A percentile compares a stretch with the other conserved stretches of the same genome.
phyloP scores from a whole-genome alignment of 2,888 invertebrate genomes.

The Ochropleura leucogaster region DNA sequence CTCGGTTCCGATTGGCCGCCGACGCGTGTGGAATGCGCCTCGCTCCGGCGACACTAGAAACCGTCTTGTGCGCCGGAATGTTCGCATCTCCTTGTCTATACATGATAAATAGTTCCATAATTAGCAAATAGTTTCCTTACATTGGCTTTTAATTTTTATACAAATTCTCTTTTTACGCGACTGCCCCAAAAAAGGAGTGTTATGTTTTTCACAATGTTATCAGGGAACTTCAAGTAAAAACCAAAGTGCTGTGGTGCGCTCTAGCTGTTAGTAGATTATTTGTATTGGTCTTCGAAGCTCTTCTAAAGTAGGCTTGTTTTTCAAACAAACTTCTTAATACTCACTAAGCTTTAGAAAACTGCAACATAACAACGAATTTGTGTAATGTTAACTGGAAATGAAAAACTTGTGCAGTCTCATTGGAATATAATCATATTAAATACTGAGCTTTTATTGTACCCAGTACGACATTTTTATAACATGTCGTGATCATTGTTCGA shows the following conservation, averaged over 20 bases:
- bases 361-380: neutral
- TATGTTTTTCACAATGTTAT: neutral
- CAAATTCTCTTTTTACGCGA: neutral
- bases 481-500: conserved; percentile 67
- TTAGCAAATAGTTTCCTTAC: conserved; percentile 19
- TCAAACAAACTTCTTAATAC: neutral
- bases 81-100: conserved; percentile 71
- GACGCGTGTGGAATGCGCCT: conserved; percentile 86
- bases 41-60: conserved; percentile 86
- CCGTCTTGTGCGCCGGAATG: conserved; percentile 74
- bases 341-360: neutral
- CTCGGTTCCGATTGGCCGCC: conserved; percentile 86
- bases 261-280: neutral
- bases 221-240: neutral
- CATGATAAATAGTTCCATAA: conserved; percentile 53
- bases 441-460: conserved; percentile 21
- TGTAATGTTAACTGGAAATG: neutral
- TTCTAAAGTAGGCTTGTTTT: neutral
- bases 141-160: neutral
- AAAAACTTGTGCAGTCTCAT: conserved; percentile 3
- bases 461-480: conserved; percentile 43
- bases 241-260: neutral
- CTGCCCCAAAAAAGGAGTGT: too few species aligned
- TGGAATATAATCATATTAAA: neutral
- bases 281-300: neutral